Evolutionary conservation across 2,113 vertebrate species (phyloP).

Genomic region (Lophura nycthemera): DNA sequence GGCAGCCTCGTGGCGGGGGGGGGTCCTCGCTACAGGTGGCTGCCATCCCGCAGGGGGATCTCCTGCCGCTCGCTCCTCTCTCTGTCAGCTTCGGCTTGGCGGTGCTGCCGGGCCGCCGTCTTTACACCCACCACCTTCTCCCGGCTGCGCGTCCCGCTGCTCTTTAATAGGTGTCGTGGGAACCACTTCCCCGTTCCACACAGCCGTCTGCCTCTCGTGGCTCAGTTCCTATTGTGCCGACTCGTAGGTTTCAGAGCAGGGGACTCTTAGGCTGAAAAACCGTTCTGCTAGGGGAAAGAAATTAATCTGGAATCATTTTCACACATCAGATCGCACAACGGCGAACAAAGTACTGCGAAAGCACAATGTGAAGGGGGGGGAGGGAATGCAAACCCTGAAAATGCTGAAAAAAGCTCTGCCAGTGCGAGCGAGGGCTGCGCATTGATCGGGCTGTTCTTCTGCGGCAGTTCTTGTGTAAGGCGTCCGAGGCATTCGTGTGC

Average conservation of each 20-base stretch:
- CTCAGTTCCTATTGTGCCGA: accelerated
- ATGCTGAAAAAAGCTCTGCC: background rate
- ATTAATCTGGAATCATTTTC: background rate
- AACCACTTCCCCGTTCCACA: background rate
- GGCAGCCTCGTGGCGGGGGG: no score
- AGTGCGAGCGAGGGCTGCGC: accelerated
- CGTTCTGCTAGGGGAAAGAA: background rate
- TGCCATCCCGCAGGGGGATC: accelerated
- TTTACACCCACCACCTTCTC: no score
- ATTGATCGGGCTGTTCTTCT: accelerated
- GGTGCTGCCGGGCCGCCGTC: background rate
- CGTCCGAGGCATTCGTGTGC: background rate
- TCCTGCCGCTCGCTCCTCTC: background rate
- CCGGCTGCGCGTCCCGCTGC: background rate
- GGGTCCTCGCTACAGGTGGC: background rate
- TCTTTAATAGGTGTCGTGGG: background rate
- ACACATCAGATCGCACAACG: accelerated
- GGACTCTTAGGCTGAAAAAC: background rate
- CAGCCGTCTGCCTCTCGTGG: accelerated
- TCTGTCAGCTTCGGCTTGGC: background rate
- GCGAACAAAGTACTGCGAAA: background rate
- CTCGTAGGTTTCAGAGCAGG: accelerated
- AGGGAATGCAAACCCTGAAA: background rate
- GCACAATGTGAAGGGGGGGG: background rate
- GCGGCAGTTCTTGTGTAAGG: accelerated